Evolutionary conservation across 2,888 invertebrate species (phyloP), one percentile per base, ranked within the genome.

Genomic region (Mythimna vitellina): DNA sequence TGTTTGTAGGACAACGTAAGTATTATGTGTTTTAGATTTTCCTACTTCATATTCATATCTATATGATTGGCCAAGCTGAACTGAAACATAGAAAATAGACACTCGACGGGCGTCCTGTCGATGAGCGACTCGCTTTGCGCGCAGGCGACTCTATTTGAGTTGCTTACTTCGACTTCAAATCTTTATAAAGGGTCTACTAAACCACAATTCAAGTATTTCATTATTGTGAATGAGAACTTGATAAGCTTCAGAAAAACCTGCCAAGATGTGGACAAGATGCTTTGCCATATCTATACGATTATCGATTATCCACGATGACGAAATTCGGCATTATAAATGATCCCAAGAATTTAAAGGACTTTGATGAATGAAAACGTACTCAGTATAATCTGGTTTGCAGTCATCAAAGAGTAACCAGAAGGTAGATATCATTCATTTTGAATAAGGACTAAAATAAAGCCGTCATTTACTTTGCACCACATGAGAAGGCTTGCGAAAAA

Each of bases 331-430:
- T 38, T 49, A 57, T n/a, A 29, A 35, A 77, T 70, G 3, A 49
- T 29, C 9, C 0, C n/a, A 70, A 54, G 22, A 46, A 14, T 29
- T 1, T 20, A 58, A 25, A 10, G 7, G 58, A 64, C 61, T 17
- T 76, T 65, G 64, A 81, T 78, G 17, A 61, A 76, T 81, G 56
- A 81, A 76, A 42, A 49, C 6, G 32, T 25, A 54, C 35, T 38
- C 17, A n/a, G 17, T 29, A 38, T 61, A 65, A 76, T 46, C 69
- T 68, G 29, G 22, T 64, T 60, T 63, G 56, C 60, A 57, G 32
- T 53, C 60, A 57, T 57, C 29, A 76, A 64, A 57, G 10, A 54
- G 61, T 29, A 58, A 64, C 65, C 42, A 57, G 56, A 32, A 57
- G 32, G 12, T 22, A 22, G 22, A 4, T 51, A 66, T 51, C 25